A percentile compares a stretch with the other conserved stretches of the same genome.
Evolutionary conservation across 2,113 vertebrate genomes (phyloP).

Genomic region (Lipophrys pholis): DNA sequence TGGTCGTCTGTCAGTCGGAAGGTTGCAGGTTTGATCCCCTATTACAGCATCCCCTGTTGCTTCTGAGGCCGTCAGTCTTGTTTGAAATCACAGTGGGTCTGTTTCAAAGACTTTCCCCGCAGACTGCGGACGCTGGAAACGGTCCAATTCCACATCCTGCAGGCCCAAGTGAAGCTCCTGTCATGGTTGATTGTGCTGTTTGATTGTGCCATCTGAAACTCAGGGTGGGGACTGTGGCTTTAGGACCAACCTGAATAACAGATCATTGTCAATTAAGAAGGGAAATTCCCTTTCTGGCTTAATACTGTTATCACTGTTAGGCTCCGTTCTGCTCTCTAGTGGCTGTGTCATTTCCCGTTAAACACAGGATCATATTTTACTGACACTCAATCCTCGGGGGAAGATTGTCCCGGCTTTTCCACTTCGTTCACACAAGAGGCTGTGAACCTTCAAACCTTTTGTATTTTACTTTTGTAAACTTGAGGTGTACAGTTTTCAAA

Average conservation of each 20-base stretch:
- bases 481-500: too few relatives aligned
- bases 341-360: conserved; percentile 26
- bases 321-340: conserved; percentile 11
- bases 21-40: too few relatives aligned
- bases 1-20: too few relatives aligned
- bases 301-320: conserved; percentile 23
- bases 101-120: conserved; percentile 9
- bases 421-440: too few relatives aligned
- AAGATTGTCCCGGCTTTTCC: not conserved
- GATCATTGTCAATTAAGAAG: conserved; percentile 46
- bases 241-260: conserved; percentile 16
- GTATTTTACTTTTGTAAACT: too few relatives aligned
- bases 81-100: conserved; percentile 20
- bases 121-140: conserved; percentile 8
- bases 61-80: too few relatives aligned
- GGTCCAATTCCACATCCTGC: not conserved
- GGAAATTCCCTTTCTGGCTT: conserved; percentile 4
- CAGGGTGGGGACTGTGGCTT: conserved; percentile 37
- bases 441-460: too few relatives aligned
- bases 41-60: too few relatives aligned
- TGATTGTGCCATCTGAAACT: conserved; percentile 44
- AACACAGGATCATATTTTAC: conserved; percentile 9
- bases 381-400: conserved; percentile 5
- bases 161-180: conserved; percentile 12
- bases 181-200: conserved; percentile 27